Conservation (phyloP, 1,140 invertebrate species). For the Uloborus diversus region DNA sequence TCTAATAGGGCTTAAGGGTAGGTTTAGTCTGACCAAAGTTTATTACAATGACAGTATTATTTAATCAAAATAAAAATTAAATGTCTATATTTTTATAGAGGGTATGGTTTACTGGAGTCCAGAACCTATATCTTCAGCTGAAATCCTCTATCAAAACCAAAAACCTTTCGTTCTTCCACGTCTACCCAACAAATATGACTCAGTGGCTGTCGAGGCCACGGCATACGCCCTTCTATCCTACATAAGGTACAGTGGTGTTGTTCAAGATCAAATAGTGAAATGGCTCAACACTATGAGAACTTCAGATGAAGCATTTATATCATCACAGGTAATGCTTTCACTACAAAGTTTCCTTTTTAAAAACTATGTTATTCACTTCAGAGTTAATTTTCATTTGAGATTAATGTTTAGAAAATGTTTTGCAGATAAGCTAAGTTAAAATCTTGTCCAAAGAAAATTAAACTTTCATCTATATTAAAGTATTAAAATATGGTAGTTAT, state of each 20-base stretch:
- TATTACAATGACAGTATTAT: no score
- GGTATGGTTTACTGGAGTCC: slow-evolving; percentile 69
- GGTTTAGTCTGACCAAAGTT: no score
- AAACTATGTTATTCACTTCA: no score
- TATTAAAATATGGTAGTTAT: no score
- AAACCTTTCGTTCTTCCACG: slow-evolving; percentile 68
- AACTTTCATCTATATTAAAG: no score
- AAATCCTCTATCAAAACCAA: slow-evolving; percentile 68
- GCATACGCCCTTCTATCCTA: slow-evolving; percentile 72
- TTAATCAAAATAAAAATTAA: no score
- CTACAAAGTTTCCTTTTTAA: no score
- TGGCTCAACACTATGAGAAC: slow-evolving; percentile 73
- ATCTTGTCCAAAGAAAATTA: no score
- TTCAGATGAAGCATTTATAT: slow-evolving; percentile 70
- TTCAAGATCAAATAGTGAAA: slow-evolving; percentile 67
- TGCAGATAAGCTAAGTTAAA: no score
- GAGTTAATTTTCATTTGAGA: no score
- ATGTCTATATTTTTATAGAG: slow-evolving; percentile 66
- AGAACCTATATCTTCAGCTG: slow-evolving; percentile 61
- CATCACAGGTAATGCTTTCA: slow-evolving; percentile 71
- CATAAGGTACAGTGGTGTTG: slow-evolving; percentile 66
- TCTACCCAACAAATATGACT: slow-evolving; percentile 65
- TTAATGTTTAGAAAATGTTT: no score
- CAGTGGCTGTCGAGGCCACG: slow-evolving; percentile 70
- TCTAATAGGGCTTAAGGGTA: no score